Evolutionary conservation across 37 sponge, comb jelly and placozoan species (phyloP).

Genomic region (Eunapius fragilis): DNA sequence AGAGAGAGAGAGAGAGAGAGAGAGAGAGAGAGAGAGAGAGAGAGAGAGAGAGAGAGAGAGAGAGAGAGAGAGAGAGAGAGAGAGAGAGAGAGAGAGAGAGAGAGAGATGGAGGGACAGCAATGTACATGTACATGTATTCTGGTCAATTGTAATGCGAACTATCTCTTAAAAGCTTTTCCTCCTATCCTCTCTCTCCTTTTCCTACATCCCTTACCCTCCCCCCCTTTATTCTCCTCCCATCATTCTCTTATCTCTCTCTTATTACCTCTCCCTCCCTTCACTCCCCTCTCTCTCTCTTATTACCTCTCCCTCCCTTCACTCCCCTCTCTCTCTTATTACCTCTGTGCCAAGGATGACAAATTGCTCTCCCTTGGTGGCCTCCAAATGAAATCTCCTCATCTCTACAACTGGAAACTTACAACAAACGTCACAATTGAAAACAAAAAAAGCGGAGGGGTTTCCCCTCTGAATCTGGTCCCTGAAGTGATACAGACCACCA

Average conservation of each 20-base stretch:
- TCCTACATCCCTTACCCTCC: not conserved
- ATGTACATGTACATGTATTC: no score
- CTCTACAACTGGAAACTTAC: slow-evolving; percentile 92
- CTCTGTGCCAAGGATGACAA: slow-evolving; percentile 83
- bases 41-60: no score
- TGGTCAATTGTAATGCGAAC: no score
- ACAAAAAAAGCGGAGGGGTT: slow-evolving; percentile 91
- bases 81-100: no score
- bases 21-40: no score
- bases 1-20: no score
- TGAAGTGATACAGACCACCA: slow-evolving; percentile 97
- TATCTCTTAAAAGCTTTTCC: no score
- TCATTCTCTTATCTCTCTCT: no score
- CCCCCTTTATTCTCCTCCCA: no score
- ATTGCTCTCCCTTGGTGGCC: slow-evolving; percentile 18
- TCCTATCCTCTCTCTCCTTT: not conserved
- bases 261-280: slow-evolving; percentile 30
- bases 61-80: no score
- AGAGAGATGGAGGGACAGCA: no score
- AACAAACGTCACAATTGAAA: slow-evolving; percentile 95
- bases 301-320: not conserved
- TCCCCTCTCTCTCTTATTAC: slow-evolving; percentile 2
- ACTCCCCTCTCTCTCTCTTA: no score
- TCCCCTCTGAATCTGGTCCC: slow-evolving; percentile 93
- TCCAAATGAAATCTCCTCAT: slow-evolving; percentile 75